Conservation (phyloP, 2,888 invertebrate genomes). For the Dicycla oo region DNA sequence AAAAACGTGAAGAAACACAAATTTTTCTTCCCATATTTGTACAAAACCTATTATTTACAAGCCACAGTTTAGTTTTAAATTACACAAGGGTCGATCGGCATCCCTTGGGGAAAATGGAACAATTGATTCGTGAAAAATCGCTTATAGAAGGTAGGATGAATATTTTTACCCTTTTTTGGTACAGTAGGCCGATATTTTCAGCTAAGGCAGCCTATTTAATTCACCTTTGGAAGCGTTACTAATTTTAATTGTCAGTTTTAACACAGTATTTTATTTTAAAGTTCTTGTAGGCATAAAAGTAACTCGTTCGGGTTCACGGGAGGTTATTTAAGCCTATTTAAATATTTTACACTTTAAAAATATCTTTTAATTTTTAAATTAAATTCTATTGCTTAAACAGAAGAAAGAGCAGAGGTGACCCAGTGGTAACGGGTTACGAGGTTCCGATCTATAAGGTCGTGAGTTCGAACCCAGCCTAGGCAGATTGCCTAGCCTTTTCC, state of each 20-base stretch:
- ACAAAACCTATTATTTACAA: constrained; percentile 12
- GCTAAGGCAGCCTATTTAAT: constrained; percentile 32
- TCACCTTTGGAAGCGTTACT: constrained; percentile 14
- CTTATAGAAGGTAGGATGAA: constrained; percentile 40
- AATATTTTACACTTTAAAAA: background rate
- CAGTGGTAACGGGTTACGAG: no score
- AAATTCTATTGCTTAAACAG: background rate
- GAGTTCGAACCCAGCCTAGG: no score
- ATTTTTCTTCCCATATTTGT: constrained; percentile 7
- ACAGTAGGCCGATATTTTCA: constrained; percentile 38
- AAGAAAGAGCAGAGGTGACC: no score
- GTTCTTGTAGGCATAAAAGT: background rate
- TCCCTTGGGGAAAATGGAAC: constrained; percentile 35
- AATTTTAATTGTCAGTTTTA: constrained; percentile 27
- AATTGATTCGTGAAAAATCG: constrained; percentile 63
- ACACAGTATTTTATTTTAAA: background rate
- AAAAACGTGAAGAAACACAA: no score
- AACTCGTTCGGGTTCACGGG: background rate
- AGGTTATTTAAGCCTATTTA: background rate
- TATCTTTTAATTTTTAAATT: background rate
- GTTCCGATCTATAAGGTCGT: no score
- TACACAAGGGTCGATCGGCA: constrained; percentile 31
- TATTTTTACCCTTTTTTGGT: constrained; percentile 52
- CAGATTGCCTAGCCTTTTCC: no score
- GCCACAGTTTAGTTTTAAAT: constrained; percentile 43